phyloP scores from a whole-genome alignment of 2,113 vertebrate genomes.

The Regulus satrapa region DNA sequence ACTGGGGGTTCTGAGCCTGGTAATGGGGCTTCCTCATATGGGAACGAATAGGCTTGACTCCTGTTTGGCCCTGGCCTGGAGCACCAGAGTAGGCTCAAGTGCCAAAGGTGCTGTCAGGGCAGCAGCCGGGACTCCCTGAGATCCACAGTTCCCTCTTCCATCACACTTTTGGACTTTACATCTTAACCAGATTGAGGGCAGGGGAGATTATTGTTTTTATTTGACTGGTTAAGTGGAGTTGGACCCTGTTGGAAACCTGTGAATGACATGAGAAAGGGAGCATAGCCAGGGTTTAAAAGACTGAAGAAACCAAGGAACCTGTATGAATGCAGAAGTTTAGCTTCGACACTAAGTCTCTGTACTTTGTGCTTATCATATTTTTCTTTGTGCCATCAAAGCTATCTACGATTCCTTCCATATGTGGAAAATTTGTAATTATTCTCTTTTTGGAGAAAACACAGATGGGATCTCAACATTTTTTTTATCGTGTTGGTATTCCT shows the following conservation, averaged over 20 bases:
- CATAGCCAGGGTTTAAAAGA: not conserved
- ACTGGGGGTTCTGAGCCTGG: not conserved
- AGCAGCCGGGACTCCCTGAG: not conserved
- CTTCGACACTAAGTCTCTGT: not conserved
- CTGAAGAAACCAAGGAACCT: not conserved
- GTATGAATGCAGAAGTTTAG: not conserved
- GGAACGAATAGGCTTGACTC: not conserved
- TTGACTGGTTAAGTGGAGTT: not conserved
- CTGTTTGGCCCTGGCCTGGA: rapidly evolving
- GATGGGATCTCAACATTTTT: constrained; percentile 8
- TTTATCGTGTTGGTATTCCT: not conserved
- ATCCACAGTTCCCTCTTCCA: not conserved
- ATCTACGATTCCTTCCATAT: not conserved
- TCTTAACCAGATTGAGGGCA: not conserved
- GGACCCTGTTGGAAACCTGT: not conserved
- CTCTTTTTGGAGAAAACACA: not conserved
- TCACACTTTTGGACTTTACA: not conserved
- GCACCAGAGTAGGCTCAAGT: not conserved
- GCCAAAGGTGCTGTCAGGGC: not conserved
- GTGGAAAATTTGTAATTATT: not conserved
- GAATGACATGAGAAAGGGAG: not conserved
- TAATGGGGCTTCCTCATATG: not conserved
- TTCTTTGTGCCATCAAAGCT: not conserved
- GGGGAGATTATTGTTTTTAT: not conserved
- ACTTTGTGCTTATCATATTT: not conserved